Percentiles rank a stretch among this genome's conserved stretches.
Evolutionary conservation across 2,113 vertebrate species (phyloP).

Genomic region (Corynorhinus townsendii): DNA sequence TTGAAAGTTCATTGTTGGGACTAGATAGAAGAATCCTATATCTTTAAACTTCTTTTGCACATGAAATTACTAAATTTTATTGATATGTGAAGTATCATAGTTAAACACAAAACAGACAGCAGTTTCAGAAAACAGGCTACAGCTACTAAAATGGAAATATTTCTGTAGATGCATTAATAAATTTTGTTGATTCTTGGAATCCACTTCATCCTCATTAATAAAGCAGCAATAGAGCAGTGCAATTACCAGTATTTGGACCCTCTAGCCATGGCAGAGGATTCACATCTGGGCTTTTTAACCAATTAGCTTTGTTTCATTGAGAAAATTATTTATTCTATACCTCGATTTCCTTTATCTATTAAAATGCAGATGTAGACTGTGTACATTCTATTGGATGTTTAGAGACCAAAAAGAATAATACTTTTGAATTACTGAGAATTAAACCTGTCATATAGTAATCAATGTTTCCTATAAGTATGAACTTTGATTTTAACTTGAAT

Average conservation of each 20-base stretch:
- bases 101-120: background rate
- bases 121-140: background rate
- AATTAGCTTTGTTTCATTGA: background rate
- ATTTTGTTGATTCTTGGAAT: background rate
- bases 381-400: background rate
- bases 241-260: background rate
- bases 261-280: background rate
- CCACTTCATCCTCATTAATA: background rate
- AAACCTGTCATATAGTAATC: background rate
- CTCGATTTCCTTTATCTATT: background rate
- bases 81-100: background rate
- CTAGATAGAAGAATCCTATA: background rate
- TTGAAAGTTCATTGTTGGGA: background rate
- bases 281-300: background rate
- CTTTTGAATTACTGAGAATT: background rate
- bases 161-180: background rate
- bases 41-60: background rate
- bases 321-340: background rate
- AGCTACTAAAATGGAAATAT: background rate
- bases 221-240: background rate
- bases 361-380: background rate
- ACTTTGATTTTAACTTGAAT: background rate
- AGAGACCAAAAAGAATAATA: background rate
- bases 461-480: background rate
- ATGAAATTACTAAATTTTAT: background rate